Conservation (phyloP, 2,797 vertebrate genomes). For the Centroberyx gerrardi region DNA sequence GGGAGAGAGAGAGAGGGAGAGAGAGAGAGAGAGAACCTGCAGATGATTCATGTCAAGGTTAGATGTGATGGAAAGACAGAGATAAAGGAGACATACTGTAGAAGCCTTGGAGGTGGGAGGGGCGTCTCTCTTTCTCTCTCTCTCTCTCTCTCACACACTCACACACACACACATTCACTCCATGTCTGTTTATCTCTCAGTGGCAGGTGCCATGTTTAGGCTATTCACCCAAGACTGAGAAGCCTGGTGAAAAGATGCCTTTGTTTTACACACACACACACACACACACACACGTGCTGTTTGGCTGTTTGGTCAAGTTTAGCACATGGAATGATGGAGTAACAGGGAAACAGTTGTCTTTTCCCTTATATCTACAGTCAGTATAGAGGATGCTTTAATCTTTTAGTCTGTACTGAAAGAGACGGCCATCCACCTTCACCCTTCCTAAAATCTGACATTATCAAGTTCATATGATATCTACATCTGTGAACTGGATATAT, state of each 20-base stretch:
- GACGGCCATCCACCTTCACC: too few relatives aligned
- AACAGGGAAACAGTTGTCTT: too few relatives aligned
- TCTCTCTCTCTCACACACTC: background rate
- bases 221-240: background rate
- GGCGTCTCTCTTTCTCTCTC: background rate
- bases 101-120: too few relatives aligned
- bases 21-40: background rate
- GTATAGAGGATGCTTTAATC: too few relatives aligned
- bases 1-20: background rate
- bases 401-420: too few relatives aligned
- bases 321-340: too few relatives aligned
- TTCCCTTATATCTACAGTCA: too few relatives aligned
- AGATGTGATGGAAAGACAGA: conserved; percentile 8
- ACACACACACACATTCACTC: background rate
- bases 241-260: background rate
- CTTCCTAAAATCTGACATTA: too few relatives aligned
- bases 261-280: background rate
- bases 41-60: conserved; percentile 11
- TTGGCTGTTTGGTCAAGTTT: too few relatives aligned
- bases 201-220: conserved; percentile 21
- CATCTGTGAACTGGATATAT: too few relatives aligned
- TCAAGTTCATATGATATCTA: too few relatives aligned
- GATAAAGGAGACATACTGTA: background rate
- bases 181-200: background rate
- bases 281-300: background rate